Conservation (phyloP, 2,888 invertebrate genomes). For the Drosophila anomalata region DNA sequence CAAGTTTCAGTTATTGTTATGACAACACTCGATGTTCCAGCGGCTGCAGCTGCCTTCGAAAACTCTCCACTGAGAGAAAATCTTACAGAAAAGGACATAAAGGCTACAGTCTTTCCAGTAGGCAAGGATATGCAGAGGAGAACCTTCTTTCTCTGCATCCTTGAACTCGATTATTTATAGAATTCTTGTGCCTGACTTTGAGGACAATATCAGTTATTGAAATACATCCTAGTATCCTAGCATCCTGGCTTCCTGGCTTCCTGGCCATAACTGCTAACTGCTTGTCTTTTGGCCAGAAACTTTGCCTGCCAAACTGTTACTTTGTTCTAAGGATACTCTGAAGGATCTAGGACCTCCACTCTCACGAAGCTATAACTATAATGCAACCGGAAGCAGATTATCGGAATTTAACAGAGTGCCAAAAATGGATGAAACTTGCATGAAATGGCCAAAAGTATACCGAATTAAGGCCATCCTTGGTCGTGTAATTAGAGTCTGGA, state of each 20-base stretch:
- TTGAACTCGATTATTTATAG: not conserved
- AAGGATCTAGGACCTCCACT: no score
- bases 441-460: no score
- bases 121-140: not conserved
- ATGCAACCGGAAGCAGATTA: conserved; percentile 31
- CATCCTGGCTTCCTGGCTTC: not conserved
- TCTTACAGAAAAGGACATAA: not conserved
- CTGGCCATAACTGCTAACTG: conserved; percentile 5
- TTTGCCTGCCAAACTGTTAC: conserved; percentile 14
- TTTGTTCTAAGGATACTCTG: conserved; percentile 20
- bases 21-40: conserved; percentile 40
- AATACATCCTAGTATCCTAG: conserved; percentile 1
- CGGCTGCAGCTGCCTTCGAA: conserved; percentile 1
- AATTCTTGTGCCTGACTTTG: not conserved
- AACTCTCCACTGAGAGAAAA: not conserved
- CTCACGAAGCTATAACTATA: conserved; percentile 20
- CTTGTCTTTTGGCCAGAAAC: conserved; percentile 23
- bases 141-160: not conserved
- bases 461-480: not conserved
- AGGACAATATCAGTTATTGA: conserved; percentile 42
- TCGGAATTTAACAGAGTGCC: not conserved
- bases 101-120: not conserved
- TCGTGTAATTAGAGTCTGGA: conserved; percentile 24
- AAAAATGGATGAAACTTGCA: no score
- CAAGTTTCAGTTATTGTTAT: conserved; percentile 66